These are phyloP conservation scores for Drosophila mimetica DNA, from an alignment of 2,888 invertebrate species.

Conservation along the genomic window DNA sequence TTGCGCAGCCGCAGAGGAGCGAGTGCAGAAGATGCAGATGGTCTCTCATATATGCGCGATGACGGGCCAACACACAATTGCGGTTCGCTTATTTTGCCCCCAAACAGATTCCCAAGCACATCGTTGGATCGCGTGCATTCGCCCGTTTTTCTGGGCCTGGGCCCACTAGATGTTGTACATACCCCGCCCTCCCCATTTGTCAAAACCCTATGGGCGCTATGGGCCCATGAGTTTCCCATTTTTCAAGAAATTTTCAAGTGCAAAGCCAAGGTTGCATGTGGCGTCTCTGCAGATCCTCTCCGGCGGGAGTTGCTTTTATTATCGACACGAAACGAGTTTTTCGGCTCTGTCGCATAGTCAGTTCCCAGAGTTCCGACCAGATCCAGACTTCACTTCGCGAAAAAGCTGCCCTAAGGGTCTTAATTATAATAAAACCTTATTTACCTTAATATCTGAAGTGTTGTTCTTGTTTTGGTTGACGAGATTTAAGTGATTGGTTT, in stretches of 20 bases:
- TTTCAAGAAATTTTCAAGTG: constrained; percentile 60
- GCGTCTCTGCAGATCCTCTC: constrained; percentile 27
- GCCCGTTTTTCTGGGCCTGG: neutral
- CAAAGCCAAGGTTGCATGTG: constrained; percentile 73
- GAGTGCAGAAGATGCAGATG: constrained; percentile 27
- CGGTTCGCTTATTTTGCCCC: constrained; percentile 45
- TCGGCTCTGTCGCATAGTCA: constrained; percentile 4
- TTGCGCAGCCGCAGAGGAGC: constrained; percentile 53
- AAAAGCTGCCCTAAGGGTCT: neutral
- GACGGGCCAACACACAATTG: constrained; percentile 62
- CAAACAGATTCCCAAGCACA: constrained; percentile 68
- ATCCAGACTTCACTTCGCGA: constrained; percentile 20
- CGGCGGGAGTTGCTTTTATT: constrained; percentile 55
- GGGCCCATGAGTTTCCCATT: constrained; percentile 4
- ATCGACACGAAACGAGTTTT: constrained; percentile 73
- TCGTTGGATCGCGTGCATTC: constrained; percentile 68
- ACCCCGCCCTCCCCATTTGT: constrained; percentile 47
- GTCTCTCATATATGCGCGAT: constrained; percentile 31
- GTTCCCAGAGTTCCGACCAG: constrained; percentile 33
- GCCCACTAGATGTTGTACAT: neutral
- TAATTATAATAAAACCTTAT: neutral
- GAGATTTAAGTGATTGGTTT: too few species aligned
- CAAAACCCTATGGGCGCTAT: constrained; percentile 58
- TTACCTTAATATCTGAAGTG: neutral
- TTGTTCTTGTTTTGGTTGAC: too few species aligned